These are phyloP conservation scores for Cyaniris semiargus DNA, from an alignment of 2,888 invertebrate species.

Conservation along the genomic window DNA sequence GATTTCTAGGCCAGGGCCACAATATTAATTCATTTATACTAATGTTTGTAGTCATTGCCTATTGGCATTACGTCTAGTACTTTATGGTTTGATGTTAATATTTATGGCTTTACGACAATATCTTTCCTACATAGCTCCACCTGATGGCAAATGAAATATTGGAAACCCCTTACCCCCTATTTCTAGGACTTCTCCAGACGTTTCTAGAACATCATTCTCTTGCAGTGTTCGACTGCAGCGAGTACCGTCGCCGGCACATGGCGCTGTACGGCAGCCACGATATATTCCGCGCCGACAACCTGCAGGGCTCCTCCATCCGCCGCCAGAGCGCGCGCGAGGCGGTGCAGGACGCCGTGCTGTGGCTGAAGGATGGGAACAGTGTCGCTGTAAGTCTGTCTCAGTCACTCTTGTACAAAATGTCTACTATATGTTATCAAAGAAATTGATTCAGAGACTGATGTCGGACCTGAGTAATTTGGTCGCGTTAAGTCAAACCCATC, in stretches of 20 bases:
- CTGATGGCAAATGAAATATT: no score
- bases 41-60: not conserved
- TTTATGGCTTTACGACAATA: not conserved
- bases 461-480: no score
- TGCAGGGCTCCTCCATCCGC: slow-evolving; percentile 89
- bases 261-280: slow-evolving; percentile 91
- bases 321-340: slow-evolving; percentile 91
- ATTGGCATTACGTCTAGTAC: not conserved
- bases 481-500: no score
- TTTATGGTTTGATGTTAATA: not conserved
- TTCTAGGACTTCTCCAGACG: not conserved
- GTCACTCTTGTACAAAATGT: not conserved
- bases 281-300: slow-evolving; percentile 92
- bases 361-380: slow-evolving; percentile 88
- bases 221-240: slow-evolving; percentile 95
- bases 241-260: slow-evolving; percentile 91
- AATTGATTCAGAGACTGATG: no score
- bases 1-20: not conserved
- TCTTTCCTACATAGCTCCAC: no score
- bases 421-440: no score
- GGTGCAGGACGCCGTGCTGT: slow-evolving; percentile 90
- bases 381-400: slow-evolving; percentile 84
- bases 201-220: slow-evolving; percentile 34
- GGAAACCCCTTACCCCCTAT: no score
- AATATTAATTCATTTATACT: not conserved